Conservation (phyloP, 2,888 invertebrate species). For the Lepetodrilus schrolli region DNA sequence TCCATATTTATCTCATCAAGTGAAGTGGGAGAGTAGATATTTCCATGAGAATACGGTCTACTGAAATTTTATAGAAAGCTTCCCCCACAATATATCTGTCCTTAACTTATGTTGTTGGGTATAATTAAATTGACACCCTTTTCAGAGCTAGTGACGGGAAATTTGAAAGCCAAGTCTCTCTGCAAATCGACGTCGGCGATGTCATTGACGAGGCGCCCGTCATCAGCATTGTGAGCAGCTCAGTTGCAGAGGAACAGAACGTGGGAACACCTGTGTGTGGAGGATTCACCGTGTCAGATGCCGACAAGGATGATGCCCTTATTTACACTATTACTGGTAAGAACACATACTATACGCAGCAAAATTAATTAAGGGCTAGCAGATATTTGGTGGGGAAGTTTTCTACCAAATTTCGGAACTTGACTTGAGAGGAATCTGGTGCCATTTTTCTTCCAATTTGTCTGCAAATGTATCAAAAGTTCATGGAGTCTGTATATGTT, state of each 20-base stretch:
- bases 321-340: not conserved
- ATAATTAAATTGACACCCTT: not conserved
- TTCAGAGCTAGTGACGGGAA: not conserved
- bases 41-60: too few relatives aligned
- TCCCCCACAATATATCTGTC: not conserved
- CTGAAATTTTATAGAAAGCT: too few relatives aligned
- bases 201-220: not conserved
- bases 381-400: too few relatives aligned
- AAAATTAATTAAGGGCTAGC: too few relatives aligned
- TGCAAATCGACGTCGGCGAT: not conserved
- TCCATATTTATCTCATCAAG: too few relatives aligned
- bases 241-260: slow-evolving; percentile 1
- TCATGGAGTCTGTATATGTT: not conserved
- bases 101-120: not conserved
- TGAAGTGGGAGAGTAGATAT: too few relatives aligned
- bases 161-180: not conserved
- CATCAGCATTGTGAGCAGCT: not conserved
- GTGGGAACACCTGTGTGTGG: not conserved
- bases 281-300: not conserved
- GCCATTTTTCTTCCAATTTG: too few relatives aligned
- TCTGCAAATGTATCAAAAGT: not conserved
- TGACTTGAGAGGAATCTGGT: too few relatives aligned
- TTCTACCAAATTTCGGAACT: too few relatives aligned
- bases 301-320: not conserved
- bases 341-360: not conserved